These are phyloP conservation scores for Cephus sareptanus DNA, from an alignment of 2,888 invertebrate genomes.

Conservation along the genomic window DNA sequence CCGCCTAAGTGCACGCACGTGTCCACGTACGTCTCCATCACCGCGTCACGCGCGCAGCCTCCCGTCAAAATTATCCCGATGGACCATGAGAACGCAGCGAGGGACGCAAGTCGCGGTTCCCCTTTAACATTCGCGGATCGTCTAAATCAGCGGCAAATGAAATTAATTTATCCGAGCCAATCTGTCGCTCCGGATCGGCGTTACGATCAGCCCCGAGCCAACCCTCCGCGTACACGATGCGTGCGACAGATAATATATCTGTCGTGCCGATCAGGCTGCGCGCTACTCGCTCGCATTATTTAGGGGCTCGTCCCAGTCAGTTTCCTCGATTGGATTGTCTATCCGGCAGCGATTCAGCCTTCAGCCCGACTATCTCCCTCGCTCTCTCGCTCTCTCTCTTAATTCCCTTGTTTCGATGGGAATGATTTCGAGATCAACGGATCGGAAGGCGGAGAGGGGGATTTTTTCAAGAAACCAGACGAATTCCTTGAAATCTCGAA, in stretches of 20 bases:
- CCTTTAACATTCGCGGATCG: slow-evolving; percentile 34
- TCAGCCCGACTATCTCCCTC: no score
- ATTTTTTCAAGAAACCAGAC: no score
- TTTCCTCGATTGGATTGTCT: slow-evolving; percentile 25
- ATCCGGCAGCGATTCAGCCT: not conserved
- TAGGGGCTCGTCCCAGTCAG: slow-evolving; percentile 54
- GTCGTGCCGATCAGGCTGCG: slow-evolving; percentile 29
- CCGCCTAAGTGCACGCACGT: no score
- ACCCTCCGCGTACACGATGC: slow-evolving; percentile 42
- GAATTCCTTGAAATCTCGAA: no score
- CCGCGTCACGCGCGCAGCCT: no score
- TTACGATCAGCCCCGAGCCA: slow-evolving; percentile 35
- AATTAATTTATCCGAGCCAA: slow-evolving; percentile 53
- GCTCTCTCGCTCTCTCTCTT: no score
- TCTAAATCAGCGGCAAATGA: slow-evolving; percentile 51
- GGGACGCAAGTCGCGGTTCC: slow-evolving; percentile 37
- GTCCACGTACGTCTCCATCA: no score
- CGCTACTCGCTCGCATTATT: slow-evolving; percentile 45
- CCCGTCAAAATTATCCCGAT: no score
- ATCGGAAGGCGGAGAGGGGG: no score
- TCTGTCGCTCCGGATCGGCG: slow-evolving; percentile 37
- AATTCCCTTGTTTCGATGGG: no score
- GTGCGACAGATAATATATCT: slow-evolving; percentile 49
- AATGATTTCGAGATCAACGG: no score
- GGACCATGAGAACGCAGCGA: not conserved